Percentiles rank a stretch among this genome's conserved stretches.
Evolutionary conservation across 2,888 invertebrate genomes (phyloP).

Genomic region (Nematopogon swammerdamellus): DNA sequence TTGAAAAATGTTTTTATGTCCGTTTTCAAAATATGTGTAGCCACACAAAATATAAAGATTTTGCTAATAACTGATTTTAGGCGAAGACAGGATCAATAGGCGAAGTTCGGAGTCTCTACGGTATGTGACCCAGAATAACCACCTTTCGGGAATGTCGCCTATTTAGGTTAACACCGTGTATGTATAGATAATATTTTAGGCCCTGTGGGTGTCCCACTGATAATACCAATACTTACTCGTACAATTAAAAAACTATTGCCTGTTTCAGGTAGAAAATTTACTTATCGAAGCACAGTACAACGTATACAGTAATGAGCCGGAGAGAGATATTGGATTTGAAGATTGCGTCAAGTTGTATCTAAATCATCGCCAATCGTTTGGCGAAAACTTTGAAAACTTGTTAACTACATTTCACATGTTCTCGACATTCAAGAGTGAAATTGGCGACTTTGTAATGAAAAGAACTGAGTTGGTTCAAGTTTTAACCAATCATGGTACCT

Average conservation of each 20-base stretch:
- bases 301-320: slow-evolving; percentile 41
- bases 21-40: too few species aligned
- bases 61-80: too few species aligned
- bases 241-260: slow-evolving; percentile 5
- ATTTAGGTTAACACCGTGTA: too few species aligned
- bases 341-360: slow-evolving; percentile 64
- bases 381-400: slow-evolving; percentile 41
- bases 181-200: too few species aligned
- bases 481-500: slow-evolving; percentile 29
- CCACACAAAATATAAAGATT: too few species aligned
- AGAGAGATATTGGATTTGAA: slow-evolving; percentile 59
- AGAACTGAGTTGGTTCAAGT: slow-evolving; percentile 38
- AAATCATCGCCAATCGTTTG: slow-evolving; percentile 63
- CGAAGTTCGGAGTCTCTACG: too few species aligned
- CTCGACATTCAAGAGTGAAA: slow-evolving; percentile 18
- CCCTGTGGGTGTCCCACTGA: too few species aligned
- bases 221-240: too few species aligned
- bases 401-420: slow-evolving; percentile 44
- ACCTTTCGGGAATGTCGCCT: too few species aligned
- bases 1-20: too few species aligned
- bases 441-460: slow-evolving; percentile 19
- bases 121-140: too few species aligned
- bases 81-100: too few species aligned
- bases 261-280: slow-evolving; percentile 57
- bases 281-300: slow-evolving; percentile 55